A percentile compares a stretch with the other conserved stretches of the same genome.
Conservation (phyloP, 1,140 invertebrate genomes). For the Aphaenogaster floridana region DNA sequence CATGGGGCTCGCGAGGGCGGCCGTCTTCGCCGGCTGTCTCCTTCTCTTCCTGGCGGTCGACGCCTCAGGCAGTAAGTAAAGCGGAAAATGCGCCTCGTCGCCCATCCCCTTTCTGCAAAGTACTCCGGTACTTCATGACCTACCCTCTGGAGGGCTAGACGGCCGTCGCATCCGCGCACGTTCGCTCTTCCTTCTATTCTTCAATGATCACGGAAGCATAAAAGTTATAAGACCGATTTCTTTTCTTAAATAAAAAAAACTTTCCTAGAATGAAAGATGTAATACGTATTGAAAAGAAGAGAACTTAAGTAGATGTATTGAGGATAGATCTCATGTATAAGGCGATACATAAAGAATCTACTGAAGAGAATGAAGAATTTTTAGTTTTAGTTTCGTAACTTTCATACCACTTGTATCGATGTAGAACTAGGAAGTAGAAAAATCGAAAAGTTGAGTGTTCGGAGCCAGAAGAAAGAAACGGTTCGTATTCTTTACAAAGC, state of each 20-base stretch:
- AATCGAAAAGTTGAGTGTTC: not conserved
- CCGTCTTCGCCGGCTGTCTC: conserved; percentile 75
- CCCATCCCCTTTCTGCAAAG: conserved; percentile 19
- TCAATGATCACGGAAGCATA: conserved; percentile 6
- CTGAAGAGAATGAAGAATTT: not conserved
- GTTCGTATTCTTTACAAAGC: not conserved
- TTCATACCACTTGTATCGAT: not conserved
- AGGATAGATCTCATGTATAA: not conserved
- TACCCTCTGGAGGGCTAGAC: not conserved
- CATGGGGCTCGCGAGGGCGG: conserved; percentile 82
- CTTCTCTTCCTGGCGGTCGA: conserved; percentile 75
- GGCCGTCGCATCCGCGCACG: too few species aligned
- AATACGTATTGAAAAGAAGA: not conserved
- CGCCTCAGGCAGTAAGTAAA: conserved; percentile 63
- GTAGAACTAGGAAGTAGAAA: not conserved
- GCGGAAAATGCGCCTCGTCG: conserved; percentile 6
- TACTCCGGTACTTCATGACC: conserved; percentile 7
- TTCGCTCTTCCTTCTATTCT: not conserved
- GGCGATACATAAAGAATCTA: not conserved
- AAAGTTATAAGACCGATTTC: not conserved
- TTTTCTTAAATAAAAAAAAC: conserved; percentile 5
- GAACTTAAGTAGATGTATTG: not conserved
- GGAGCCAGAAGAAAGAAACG: not conserved
- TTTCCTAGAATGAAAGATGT: not conserved
- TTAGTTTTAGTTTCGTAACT: not conserved